These are phyloP conservation scores for Hydractinia echinata DNA, from an alignment of 30 jellyfish, hydroid and myxozoan genomes.

Conservation along the genomic window DNA sequence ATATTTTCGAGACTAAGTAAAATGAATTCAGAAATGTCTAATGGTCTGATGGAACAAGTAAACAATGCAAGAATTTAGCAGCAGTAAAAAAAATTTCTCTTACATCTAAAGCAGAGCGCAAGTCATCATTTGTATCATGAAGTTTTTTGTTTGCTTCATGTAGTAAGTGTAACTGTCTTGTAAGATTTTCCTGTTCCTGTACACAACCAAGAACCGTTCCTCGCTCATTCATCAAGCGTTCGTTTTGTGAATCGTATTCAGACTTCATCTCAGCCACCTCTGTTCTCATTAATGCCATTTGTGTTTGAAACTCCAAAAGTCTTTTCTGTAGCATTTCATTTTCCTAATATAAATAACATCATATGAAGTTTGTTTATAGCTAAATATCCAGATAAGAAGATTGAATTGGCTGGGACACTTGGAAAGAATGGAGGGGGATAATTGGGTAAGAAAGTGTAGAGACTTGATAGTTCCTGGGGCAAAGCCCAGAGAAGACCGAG, in stretches of 20 bases:
- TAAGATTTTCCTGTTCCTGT: constrained; percentile 84
- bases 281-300: constrained; percentile 70
- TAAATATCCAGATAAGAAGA: too few species aligned
- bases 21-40: background rate
- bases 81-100: background rate
- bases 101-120: constrained; percentile 88
- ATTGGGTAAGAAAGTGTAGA: too few species aligned
- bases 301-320: constrained; percentile 89
- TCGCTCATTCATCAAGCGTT: constrained; percentile 70
- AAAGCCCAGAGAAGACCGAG: too few species aligned
- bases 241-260: constrained; percentile 90
- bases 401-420: too few species aligned
- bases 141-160: constrained; percentile 89
- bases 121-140: constrained; percentile 94
- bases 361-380: background rate
- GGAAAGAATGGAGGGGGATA: too few species aligned
- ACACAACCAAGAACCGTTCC: constrained; percentile 85
- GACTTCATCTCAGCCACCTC: constrained; percentile 70
- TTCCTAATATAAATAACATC: constrained; percentile 43
- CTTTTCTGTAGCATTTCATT: constrained; percentile 51
- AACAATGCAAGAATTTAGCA: background rate
- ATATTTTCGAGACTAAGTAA: background rate
- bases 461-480: too few species aligned
- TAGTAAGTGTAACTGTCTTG: constrained; percentile 76
- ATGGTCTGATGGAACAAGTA: background rate